Percentiles rank a stretch among this genome's conserved stretches.
Conservation (phyloP, 2,113 vertebrate genomes). For the Ammodytes marinus region DNA sequence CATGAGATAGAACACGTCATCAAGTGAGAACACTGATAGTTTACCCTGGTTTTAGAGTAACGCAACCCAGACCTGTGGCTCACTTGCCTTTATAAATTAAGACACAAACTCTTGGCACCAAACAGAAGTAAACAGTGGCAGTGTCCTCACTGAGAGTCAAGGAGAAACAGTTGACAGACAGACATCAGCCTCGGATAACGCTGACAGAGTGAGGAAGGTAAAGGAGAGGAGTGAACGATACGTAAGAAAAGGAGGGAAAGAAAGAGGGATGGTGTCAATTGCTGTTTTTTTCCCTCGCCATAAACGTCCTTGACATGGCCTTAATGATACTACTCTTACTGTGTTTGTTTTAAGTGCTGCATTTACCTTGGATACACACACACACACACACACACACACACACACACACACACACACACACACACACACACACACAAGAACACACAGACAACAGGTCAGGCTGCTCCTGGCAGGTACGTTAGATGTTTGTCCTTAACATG, state of each 20-base stretch:
- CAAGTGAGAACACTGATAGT: conserved; percentile 36
- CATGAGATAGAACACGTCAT: conserved; percentile 15
- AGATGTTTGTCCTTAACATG: conserved; percentile 62
- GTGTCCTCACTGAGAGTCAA: conserved; percentile 58
- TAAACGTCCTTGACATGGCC: conserved; percentile 72
- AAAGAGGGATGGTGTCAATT: conserved; percentile 72
- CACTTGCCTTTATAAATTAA: conserved; percentile 52
- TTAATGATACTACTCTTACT: conserved; percentile 72
- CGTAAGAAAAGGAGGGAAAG: conserved; percentile 77
- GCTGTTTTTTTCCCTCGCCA: conserved; percentile 63
- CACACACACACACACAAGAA: background rate
- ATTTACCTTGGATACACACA: conserved; percentile 59
- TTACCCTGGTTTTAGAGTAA: conserved; percentile 42
- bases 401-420: conserved; percentile 31
- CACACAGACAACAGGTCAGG: conserved; percentile 9
- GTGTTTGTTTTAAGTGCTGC: conserved; percentile 61
- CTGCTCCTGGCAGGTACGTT: conserved; percentile 27
- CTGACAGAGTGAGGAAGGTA: conserved; percentile 49
- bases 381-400: background rate
- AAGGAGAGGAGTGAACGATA: conserved; percentile 60
- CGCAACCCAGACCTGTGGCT: conserved; percentile 44
- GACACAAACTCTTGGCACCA: conserved; percentile 52
- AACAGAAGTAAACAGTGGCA: conserved; percentile 19
- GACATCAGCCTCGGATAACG: conserved; percentile 67
- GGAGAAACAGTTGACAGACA: conserved; percentile 66